phyloP scores from a whole-genome alignment of 1,140 invertebrate genomes.

The Cydia fagiglandana region DNA sequence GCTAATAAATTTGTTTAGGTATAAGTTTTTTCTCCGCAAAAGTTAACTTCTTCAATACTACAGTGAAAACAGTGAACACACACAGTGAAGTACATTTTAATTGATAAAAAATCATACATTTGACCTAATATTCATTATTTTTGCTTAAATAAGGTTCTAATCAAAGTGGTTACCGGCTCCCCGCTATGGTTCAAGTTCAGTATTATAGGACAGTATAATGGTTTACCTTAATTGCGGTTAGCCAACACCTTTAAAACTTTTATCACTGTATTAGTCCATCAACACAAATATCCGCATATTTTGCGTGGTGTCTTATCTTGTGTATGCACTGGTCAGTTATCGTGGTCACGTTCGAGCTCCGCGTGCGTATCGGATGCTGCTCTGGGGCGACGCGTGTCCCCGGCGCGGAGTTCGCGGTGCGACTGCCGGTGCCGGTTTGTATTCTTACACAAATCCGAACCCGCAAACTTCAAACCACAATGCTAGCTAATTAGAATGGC shows the following conservation, averaged over 20 bases:
- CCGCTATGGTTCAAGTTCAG: slow-evolving; percentile 18
- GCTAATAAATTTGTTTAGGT: too few species aligned
- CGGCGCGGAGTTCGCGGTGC: slow-evolving; percentile 57
- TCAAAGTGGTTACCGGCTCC: slow-evolving; percentile 3
- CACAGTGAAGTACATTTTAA: neutral
- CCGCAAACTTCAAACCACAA: slow-evolving; percentile 73
- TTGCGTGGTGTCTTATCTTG: slow-evolving; percentile 12
- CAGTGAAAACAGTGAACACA: too few species aligned
- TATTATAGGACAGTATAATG: slow-evolving; percentile 23
- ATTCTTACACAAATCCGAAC: slow-evolving; percentile 27
- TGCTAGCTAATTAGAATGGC: slow-evolving; percentile 77
- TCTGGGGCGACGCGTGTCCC: slow-evolving; percentile 50
- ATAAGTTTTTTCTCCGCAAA: too few species aligned
- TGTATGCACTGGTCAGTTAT: slow-evolving; percentile 65
- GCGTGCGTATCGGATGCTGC: slow-evolving; percentile 42
- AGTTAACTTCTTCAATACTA: too few species aligned
- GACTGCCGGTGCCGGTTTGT: slow-evolving; percentile 59
- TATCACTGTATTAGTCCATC: slow-evolving; percentile 29
- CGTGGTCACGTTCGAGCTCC: slow-evolving; percentile 62
- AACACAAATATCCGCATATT: slow-evolving; percentile 18
- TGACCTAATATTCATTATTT: neutral
- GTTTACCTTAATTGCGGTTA: slow-evolving; percentile 22
- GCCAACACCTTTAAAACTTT: slow-evolving; percentile 24
- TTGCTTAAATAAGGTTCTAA: neutral
- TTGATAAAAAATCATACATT: neutral